Percentiles rank a stretch among this genome's conserved stretches.
Evolutionary conservation across 2,888 invertebrate genomes (phyloP).

Genomic region (Proisotoma minuta): DNA sequence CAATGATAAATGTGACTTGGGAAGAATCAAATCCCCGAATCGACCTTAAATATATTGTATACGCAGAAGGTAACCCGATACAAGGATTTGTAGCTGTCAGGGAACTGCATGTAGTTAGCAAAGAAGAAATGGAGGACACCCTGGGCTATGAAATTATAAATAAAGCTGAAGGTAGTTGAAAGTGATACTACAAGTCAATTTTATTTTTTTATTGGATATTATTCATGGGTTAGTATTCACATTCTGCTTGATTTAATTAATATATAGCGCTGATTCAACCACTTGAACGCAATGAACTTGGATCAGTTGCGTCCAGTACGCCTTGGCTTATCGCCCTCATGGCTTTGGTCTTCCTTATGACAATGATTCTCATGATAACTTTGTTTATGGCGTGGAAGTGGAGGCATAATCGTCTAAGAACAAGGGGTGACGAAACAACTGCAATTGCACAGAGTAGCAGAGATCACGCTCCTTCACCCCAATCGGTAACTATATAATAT

Average conservation of each 20-base stretch:
- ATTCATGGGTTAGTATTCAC: neutral
- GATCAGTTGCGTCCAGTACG: slow-evolving; percentile 20
- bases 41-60: slow-evolving; percentile 41
- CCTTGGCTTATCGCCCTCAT: slow-evolving; percentile 44
- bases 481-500: neutral
- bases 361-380: slow-evolving; percentile 32
- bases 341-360: slow-evolving; percentile 34
- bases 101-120: slow-evolving; percentile 37
- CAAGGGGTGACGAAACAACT: slow-evolving; percentile 13
- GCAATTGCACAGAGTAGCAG: neutral
- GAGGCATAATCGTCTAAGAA: slow-evolving; percentile 42
- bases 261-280: slow-evolving; percentile 21
- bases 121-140: slow-evolving; percentile 43
- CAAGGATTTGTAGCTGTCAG: slow-evolving; percentile 43
- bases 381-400: slow-evolving; percentile 46
- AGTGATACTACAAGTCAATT: neutral
- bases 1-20: slow-evolving; percentile 38
- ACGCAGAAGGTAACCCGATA: slow-evolving; percentile 44
- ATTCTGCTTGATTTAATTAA: neutral
- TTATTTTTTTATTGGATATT: neutral
- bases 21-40: slow-evolving; percentile 17
- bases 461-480: neutral
- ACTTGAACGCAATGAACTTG: neutral
- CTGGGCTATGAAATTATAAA: slow-evolving; percentile 45
- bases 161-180: slow-evolving; percentile 43